Conservation (phyloP, 1,140 invertebrate species). For the Brachionus koreanus region DNA sequence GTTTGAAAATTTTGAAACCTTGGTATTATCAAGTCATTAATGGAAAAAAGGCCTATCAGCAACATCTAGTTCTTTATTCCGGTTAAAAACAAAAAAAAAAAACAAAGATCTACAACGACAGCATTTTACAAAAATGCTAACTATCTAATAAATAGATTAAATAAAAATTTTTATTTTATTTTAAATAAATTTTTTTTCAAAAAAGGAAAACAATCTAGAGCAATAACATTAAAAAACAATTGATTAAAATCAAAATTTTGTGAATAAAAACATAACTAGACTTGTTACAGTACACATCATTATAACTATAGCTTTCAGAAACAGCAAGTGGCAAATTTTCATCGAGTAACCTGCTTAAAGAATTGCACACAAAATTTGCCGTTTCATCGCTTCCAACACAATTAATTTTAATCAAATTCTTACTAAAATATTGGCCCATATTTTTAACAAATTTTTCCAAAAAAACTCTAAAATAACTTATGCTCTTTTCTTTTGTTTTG, state of each 20-base stretch:
- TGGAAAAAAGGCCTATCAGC: no score
- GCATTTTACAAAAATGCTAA: no score
- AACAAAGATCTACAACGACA: no score
- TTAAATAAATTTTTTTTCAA: no score
- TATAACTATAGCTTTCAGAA: background rate
- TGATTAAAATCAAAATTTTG: background rate
- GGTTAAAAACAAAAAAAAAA: no score
- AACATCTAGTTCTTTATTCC: no score
- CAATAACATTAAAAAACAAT: background rate
- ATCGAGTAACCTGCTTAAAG: background rate
- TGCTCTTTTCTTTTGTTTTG: background rate
- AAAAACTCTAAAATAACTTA: background rate
- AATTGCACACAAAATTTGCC: background rate
- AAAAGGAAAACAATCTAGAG: no score
- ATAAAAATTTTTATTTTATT: no score
- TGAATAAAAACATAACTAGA: background rate
- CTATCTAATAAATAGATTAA: no score
- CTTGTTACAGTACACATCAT: background rate
- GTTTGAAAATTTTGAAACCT: no score
- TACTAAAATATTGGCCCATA: background rate
- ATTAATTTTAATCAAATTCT: background rate
- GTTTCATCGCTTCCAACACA: slow-evolving; percentile 4
- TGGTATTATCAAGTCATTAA: no score
- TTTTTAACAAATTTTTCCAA: background rate
- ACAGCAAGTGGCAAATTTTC: background rate